phyloP scores from a whole-genome alignment of 2,888 invertebrate species.

The Nemapogon koenigi region DNA sequence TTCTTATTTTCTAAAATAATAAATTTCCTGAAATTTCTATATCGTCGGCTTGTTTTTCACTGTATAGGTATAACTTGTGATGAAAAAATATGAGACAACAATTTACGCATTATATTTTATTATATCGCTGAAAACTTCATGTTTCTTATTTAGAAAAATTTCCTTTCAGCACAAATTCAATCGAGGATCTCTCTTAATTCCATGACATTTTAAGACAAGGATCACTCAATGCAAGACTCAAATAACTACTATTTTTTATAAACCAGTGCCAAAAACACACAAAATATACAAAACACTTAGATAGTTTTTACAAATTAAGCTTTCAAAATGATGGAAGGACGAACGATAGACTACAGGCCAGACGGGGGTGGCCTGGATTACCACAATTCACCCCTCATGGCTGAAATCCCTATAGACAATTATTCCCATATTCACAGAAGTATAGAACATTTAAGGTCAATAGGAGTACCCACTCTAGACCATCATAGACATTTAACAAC shows the following conservation, averaged over 20 bases:
- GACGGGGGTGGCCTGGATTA: slow-evolving; percentile 70
- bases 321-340: slow-evolving; percentile 61
- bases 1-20: too few species aligned
- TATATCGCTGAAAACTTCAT: too few species aligned
- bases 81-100: too few species aligned
- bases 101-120: too few species aligned
- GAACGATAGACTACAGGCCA: slow-evolving; percentile 60
- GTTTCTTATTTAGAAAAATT: too few species aligned
- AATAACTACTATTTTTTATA: slow-evolving; percentile 39
- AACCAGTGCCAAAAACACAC: slow-evolving; percentile 53
- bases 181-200: slow-evolving; percentile 58
- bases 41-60: not conserved
- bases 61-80: not conserved
- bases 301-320: slow-evolving; percentile 37
- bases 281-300: slow-evolving; percentile 50
- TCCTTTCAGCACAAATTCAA: slow-evolving; percentile 41
- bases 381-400: slow-evolving; percentile 72
- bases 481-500: slow-evolving; percentile 53
- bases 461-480: slow-evolving; percentile 61
- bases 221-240: slow-evolving; percentile 2
- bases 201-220: slow-evolving; percentile 44
- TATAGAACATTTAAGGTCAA: slow-evolving; percentile 68
- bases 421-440: slow-evolving; percentile 71
- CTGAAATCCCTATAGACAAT: slow-evolving; percentile 71
- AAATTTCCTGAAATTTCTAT: too few species aligned